Evolutionary conservation across 2,888 invertebrate species (phyloP).

Genomic region (Phanerotoma sp.): DNA sequence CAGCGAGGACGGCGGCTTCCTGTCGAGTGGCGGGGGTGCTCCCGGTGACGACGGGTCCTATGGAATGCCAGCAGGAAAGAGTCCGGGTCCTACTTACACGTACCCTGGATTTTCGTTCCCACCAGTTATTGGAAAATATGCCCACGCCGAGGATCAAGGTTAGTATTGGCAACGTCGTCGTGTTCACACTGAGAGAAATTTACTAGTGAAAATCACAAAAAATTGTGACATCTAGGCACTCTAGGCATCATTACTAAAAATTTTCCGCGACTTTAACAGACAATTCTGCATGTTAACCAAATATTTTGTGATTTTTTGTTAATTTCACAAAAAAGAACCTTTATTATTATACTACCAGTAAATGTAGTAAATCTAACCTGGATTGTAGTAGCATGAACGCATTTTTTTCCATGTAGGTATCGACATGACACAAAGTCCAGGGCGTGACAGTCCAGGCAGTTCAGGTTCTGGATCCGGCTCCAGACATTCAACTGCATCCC

Average conservation of each 20-base stretch:
- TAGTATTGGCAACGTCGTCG: slow-evolving; percentile 19
- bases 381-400: no score
- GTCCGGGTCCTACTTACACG: slow-evolving; percentile 66
- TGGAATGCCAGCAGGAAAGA: slow-evolving; percentile 65
- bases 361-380: no score
- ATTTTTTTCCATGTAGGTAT: slow-evolving; percentile 45
- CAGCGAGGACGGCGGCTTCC: slow-evolving; percentile 72
- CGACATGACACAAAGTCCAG: slow-evolving; percentile 69
- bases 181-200: no score
- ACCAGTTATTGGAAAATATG: slow-evolving; percentile 58
- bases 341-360: no score
- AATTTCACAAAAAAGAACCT: no score
- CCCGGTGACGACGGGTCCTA: slow-evolving; percentile 54
- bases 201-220: no score
- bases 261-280: no score
- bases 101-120: slow-evolving; percentile 78
- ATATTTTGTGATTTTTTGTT: no score
- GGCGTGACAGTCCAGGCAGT: slow-evolving; percentile 90
- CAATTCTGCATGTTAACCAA: no score
- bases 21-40: slow-evolving; percentile 51
- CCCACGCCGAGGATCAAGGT: slow-evolving; percentile 62
- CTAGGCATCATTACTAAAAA: no score
- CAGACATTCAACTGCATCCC: slow-evolving; percentile 83
- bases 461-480: slow-evolving; percentile 87
- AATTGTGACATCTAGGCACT: no score